Percentiles rank a stretch among this genome's conserved stretches.
Evolutionary conservation across 2,113 vertebrate species (phyloP).

Genomic region (Urocolius indicus): DNA sequence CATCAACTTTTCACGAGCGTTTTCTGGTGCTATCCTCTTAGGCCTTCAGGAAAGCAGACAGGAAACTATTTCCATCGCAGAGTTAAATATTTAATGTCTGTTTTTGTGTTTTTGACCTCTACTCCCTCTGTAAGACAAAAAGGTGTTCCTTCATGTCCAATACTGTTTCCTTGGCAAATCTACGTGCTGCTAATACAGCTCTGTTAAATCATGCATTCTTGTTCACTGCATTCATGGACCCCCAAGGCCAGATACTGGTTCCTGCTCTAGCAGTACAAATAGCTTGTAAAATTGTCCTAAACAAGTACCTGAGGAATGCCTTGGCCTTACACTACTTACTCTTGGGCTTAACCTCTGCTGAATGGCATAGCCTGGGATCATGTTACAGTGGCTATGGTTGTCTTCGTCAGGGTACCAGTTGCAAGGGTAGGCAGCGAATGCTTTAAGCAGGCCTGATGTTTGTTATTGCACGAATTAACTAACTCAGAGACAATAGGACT

Average conservation of each 20-base stretch:
- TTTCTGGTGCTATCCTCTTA: not conserved
- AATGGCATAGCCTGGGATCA: not conserved
- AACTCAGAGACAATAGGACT: not conserved
- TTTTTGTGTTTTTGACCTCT: constrained; percentile 42
- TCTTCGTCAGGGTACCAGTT: not conserved
- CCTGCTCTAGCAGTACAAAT: not conserved
- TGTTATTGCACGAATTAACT: not conserved
- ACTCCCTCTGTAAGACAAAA: constrained; percentile 26
- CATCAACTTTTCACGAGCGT: not conserved
- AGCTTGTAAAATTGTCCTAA: constrained; percentile 14
- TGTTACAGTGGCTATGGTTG: not conserved
- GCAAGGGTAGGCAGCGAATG: not conserved
- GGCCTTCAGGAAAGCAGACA: not conserved
- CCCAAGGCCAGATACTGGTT: not conserved
- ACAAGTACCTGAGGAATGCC: not conserved
- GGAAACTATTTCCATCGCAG: constrained; percentile 2
- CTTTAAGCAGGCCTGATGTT: not conserved
- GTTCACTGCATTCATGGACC: not conserved
- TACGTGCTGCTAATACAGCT: not conserved
- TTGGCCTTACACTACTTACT: not conserved
- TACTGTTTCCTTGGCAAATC: constrained; percentile 38
- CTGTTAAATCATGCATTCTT: constrained; percentile 24
- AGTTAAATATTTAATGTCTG: constrained; percentile 3
- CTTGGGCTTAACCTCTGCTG: not conserved
- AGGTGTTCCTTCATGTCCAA: constrained; percentile 17